A percentile compares a stretch with the other conserved stretches of the same genome.
phyloP scores from a whole-genome alignment of 2,797 vertebrate genomes.

The Halcyon leucocephala region DNA sequence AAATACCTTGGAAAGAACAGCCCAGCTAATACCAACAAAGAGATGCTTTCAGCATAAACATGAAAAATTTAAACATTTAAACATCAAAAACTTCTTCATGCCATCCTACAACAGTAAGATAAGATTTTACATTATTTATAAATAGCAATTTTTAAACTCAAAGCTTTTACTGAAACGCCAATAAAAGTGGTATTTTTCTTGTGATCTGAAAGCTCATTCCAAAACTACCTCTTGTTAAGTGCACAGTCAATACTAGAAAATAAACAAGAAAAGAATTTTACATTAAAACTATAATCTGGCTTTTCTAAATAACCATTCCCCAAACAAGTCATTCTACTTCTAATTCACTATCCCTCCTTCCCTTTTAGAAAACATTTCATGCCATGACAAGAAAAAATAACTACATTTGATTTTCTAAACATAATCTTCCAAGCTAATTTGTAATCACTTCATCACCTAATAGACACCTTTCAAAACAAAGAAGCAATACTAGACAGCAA shows the following conservation, averaged over 20 bases:
- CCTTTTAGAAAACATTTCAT: not conserved
- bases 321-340: not conserved
- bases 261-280: not conserved
- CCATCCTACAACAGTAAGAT: not conserved
- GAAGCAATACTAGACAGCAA: not conserved
- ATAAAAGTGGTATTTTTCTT: not conserved
- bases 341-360: not conserved
- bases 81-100: not conserved
- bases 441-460: not conserved
- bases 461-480: not conserved
- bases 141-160: not conserved
- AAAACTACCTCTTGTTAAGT: not conserved
- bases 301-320: not conserved
- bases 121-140: not conserved
- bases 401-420: not conserved
- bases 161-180: not conserved
- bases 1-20: not conserved
- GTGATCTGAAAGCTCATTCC: not conserved
- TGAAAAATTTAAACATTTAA: not conserved
- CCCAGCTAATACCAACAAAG: not conserved
- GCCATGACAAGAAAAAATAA: not conserved
- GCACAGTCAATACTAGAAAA: not conserved
- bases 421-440: not conserved
- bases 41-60: not conserved
- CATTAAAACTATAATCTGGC: not conserved